Evolutionary conservation across 2,113 vertebrate species (phyloP), one percentile per base, ranked within the genome.

Genomic region (Apus apus): DNA sequence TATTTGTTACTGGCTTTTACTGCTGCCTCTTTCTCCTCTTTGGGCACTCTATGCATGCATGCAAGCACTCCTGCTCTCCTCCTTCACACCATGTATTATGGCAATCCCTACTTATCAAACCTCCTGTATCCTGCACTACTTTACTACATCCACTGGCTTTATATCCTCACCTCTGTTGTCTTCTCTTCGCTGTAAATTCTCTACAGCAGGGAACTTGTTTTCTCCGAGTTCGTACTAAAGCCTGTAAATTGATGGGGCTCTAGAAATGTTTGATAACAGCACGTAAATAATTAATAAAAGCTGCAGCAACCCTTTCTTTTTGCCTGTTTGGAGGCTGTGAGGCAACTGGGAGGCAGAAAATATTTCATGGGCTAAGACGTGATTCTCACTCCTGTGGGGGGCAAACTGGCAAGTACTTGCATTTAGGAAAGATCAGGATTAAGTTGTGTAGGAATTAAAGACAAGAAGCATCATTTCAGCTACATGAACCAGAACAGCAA

Each of bases 221-320:
- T 89, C 95, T 89, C 92, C 74, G 72, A 90, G 90, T 96, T 96
- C 85, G 76, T 81, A 87, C 76, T 86, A 89, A 93, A 94, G 76
- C 86, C 92, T 70, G 86, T 79, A 87, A 85, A 97, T 96, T 95
- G 95, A 96, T 16, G 1, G 92, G 80, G 46, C 88, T 96, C 90
- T 89, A 94, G 94, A 95, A 96, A 94, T 92, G 96, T 90, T 93
- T 94, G 95, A 95, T 95, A 97, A 92, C 92, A 85, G 77, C 62
- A 23, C 50, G 23, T 96, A 92, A 96, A 97, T 96, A 97, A 96
- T 96, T 97, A 96, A 96, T 96, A 95, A 82, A 97, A 96, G 86
- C 90, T 82, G 92, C 88, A 90, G 83, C 92, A 92, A 85, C 67
- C 62, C 58, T 85, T 93, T 90, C 80, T 87, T 93, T 92, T 61